Evolutionary conservation across 2,888 invertebrate species (phyloP).

Genomic region (Philhelius pedissequus): DNA sequence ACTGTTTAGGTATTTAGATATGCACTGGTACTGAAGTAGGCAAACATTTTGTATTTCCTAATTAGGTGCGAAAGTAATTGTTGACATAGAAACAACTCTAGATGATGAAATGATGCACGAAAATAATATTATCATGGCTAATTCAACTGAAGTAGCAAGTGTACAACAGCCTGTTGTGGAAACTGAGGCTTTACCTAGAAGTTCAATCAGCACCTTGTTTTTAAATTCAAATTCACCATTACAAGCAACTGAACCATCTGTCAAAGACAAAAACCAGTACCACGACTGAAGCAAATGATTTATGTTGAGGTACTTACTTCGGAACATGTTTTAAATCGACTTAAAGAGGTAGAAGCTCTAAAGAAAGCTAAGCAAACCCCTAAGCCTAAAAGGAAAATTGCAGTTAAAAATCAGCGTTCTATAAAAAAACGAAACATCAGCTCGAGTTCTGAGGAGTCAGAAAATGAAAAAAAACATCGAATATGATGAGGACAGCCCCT

Average conservation of each 20-base stretch:
- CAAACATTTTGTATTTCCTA: no score
- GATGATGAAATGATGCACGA: neutral
- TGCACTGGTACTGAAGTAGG: no score
- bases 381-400: neutral
- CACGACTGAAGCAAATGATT: conserved; percentile 8
- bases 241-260: neutral
- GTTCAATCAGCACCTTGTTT: conserved; percentile 8
- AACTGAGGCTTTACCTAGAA: neutral
- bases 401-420: neutral
- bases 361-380: no score
- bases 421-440: no score
- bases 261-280: conserved; percentile 11
- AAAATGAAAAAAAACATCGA: no score
- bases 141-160: neutral
- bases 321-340: neutral
- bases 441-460: no score
- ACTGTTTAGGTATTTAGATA: no score
- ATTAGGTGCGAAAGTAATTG: no score
- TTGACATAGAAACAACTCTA: no score
- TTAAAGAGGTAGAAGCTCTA: no score
- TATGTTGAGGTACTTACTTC: conserved; percentile 13
- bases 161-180: conserved; percentile 8
- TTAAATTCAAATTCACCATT: conserved; percentile 4
- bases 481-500: no score
- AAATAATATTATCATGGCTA: neutral